Evolutionary conservation across 1,140 invertebrate genomes (phyloP), one percentile per base, ranked within the genome.

Genomic region (Platyura marginata): DNA sequence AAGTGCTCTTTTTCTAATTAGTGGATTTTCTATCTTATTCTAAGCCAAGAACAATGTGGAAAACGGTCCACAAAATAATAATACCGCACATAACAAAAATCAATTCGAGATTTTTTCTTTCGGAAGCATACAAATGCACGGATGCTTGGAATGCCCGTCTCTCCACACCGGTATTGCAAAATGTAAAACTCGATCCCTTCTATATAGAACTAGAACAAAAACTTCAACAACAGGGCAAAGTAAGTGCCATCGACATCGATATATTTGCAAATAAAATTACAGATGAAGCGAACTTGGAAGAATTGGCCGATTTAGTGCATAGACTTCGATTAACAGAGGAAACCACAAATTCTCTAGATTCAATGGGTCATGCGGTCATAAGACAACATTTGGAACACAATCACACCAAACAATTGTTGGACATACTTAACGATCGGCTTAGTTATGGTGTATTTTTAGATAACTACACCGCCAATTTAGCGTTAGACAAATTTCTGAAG

Each of bases 401-500:
- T 45, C 48, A 55, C 21, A 47, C 63, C 1, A 61, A 84, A 11
- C 67, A 79, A 21, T 61, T 94, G 11, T 48, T 90, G 2, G 57
- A 70, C 19, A 68, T 91, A 13, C 59, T 96, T 13, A 71, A 81
- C 50, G 78, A 91, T 55, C 74, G 88, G 39, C 60, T 90, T 10
- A 81, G 82, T 52, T 95, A 85, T 65, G 92, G 93, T 2, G 62
- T 97, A 22, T 94, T 95, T 55, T 70, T 86, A 13, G 87, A 96
- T 64, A 60, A 76, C 43, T 79, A 79, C 50, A 65, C 71, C 33
- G 76, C 74, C 34, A 90, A 88, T 62, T 64, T 93, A 13, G 59
- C 92, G n/a, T 70, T 96, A 64, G 77, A 94, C 52, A 64, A 69
- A 23, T 79, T 89, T 48, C 59, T 94, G 16, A 75, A 79, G 51